A percentile compares a stretch with the other conserved stretches of the same genome.
Evolutionary conservation across 2,797 vertebrate species (phyloP).

Genomic region (Erethizon dorsatum): DNA sequence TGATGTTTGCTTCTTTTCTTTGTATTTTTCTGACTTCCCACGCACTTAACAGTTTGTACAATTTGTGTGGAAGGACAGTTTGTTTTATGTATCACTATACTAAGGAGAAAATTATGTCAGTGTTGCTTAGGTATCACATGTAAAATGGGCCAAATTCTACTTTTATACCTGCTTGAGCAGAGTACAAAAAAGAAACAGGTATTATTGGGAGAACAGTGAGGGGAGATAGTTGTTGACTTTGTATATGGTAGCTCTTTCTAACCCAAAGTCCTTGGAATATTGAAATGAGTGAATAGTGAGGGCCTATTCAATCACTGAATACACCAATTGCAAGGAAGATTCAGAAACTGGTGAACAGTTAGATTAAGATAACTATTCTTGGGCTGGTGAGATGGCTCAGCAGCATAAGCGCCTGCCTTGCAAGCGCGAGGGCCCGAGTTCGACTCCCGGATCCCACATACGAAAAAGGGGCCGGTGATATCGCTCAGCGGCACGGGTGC

Average conservation of each 20-base stretch:
- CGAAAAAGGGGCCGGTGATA: no score
- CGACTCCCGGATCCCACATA: no score
- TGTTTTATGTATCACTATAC: constrained; percentile 35
- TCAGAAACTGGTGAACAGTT: neutral
- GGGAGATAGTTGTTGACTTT: neutral
- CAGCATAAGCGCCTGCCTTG: no score
- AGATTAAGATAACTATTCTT: no score
- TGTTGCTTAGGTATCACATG: neutral
- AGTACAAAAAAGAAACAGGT: constrained; percentile 11
- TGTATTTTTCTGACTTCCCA: no score
- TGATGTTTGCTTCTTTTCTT: no score
- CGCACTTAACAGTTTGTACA: neutral
- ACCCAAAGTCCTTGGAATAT: neutral
- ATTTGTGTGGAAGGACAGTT: neutral
- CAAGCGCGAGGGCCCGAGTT: no score
- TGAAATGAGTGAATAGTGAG: neutral
- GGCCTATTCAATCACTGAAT: neutral
- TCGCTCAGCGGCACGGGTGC: no score
- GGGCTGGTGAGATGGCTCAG: no score
- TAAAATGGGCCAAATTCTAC: constrained; percentile 49
- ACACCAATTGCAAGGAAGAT: neutral
- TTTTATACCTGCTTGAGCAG: neutral
- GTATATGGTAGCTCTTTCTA: neutral
- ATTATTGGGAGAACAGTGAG: neutral
- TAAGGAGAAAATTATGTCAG: neutral